Evolutionary conservation across 2,888 invertebrate genomes (phyloP).

Genomic region (Cheilosia pagana): DNA sequence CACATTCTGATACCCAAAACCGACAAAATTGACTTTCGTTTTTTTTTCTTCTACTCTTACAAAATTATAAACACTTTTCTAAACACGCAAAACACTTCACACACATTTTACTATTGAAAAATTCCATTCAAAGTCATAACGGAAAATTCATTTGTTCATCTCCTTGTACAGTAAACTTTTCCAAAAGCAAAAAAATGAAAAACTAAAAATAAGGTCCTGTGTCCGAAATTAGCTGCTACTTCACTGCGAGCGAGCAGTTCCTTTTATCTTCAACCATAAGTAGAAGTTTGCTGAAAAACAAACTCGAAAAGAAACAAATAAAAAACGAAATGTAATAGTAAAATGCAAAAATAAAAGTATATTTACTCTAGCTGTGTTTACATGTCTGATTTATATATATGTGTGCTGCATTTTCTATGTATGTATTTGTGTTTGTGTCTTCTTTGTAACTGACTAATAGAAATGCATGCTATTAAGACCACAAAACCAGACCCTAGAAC

Average conservation of each 20-base stretch:
- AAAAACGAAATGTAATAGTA: conserved; percentile 59
- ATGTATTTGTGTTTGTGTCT: conserved; percentile 55
- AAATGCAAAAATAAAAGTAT: conserved; percentile 73
- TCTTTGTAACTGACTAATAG: conserved; percentile 64
- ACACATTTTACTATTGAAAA: conserved; percentile 24
- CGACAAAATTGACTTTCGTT: not conserved
- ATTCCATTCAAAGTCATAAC: conserved; percentile 51
- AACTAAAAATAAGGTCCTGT: conserved; percentile 54
- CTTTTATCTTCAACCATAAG: conserved; percentile 44
- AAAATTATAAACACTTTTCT: not conserved
- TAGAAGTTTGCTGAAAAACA: conserved; percentile 54
- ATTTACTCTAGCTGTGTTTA: conserved; percentile 65
- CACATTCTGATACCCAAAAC: not conserved
- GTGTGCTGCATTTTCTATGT: conserved; percentile 56
- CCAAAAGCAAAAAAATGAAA: conserved; percentile 6
- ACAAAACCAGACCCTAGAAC: conserved; percentile 31
- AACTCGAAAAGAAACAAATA: conserved; percentile 38
- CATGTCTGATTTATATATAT: conserved; percentile 57
- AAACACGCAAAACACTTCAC: not conserved
- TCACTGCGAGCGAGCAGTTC: conserved; percentile 47
- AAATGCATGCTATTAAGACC: conserved; percentile 71
- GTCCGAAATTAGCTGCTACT: conserved; percentile 57
- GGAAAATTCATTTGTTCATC: conserved; percentile 69
- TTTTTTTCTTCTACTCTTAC: too few relatives aligned
- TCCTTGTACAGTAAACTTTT: conserved; percentile 69